phyloP scores from a whole-genome alignment of 2,888 invertebrate species.

The Carabus problematicus region DNA sequence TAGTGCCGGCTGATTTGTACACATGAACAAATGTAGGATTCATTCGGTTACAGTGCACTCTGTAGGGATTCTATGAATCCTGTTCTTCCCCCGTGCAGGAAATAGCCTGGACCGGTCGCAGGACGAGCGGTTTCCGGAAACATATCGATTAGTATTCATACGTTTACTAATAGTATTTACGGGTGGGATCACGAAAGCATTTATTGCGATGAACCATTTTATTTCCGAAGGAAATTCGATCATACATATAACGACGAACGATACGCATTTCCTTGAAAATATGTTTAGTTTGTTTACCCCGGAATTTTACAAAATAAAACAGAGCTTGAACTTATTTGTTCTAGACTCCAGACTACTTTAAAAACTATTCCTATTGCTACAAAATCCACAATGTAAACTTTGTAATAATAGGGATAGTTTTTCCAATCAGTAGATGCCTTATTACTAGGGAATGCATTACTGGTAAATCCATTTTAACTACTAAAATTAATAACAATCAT shows the following conservation, averaged over 20 bases:
- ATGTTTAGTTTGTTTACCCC: too few species aligned
- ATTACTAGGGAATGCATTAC: too few species aligned
- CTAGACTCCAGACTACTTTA: too few species aligned
- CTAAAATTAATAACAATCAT: too few species aligned
- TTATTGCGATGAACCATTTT: constrained; percentile 19
- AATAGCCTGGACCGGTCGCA: constrained; percentile 17
- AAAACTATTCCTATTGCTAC: too few species aligned
- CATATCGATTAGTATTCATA: constrained; percentile 22
- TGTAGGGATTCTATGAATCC: neutral
- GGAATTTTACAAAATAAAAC: too few species aligned
- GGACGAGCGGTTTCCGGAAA: constrained; percentile 28
- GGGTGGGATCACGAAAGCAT: constrained; percentile 10
- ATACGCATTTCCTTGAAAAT: too few species aligned
- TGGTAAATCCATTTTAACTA: too few species aligned
- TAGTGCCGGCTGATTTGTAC: constrained; percentile 6
- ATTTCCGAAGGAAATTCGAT: constrained; percentile 40
- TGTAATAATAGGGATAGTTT: too few species aligned
- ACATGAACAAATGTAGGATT: constrained; percentile 23
- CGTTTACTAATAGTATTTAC: constrained; percentile 29
- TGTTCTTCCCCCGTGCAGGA: constrained; percentile 28
- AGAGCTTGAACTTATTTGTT: too few species aligned
- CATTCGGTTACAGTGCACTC: constrained; percentile 15
- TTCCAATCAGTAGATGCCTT: too few species aligned
- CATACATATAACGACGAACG: neutral
- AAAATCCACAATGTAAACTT: too few species aligned